Conservation (phyloP, 1,140 invertebrate species). For the Procambarus clarkii region DNA sequence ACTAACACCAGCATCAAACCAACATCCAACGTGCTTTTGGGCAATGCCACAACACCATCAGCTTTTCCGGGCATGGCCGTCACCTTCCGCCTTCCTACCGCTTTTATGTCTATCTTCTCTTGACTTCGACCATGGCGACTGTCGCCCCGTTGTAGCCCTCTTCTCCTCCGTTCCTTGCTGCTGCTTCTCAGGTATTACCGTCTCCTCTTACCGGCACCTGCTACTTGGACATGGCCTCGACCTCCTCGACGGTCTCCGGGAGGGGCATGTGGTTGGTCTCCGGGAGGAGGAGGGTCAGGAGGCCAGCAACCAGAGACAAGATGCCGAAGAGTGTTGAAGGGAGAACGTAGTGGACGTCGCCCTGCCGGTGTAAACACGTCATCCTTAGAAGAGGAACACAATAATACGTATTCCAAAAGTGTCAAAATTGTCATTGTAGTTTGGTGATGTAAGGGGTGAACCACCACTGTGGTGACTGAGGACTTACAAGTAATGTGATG, state of each 20-base stretch:
- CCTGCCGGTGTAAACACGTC: slow-evolving; percentile 2
- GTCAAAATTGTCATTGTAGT: too few relatives aligned
- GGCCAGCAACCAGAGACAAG: slow-evolving; percentile 72
- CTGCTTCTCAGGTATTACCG: background rate
- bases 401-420: too few relatives aligned
- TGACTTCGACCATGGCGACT: too few relatives aligned
- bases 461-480: too few relatives aligned
- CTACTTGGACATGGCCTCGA: slow-evolving; percentile 70
- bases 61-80: too few relatives aligned
- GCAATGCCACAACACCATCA: too few relatives aligned
- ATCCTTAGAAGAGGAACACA: too few relatives aligned
- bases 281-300: slow-evolving; percentile 73
- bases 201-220: background rate
- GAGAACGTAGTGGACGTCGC: slow-evolving; percentile 42
- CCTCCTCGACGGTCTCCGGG: slow-evolving; percentile 74
- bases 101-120: too few relatives aligned
- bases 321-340: slow-evolving; percentile 74
- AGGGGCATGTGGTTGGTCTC: slow-evolving; percentile 74
- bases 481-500: slow-evolving; percentile 76
- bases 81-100: too few relatives aligned
- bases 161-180: background rate
- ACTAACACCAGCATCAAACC: too few relatives aligned
- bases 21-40: too few relatives aligned
- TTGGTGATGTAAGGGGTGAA: too few relatives aligned
- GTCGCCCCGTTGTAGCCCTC: background rate